These are phyloP conservation scores for Stictonetta naevosa DNA, from an alignment of 2,113 vertebrate species.

Conservation along the genomic window DNA sequence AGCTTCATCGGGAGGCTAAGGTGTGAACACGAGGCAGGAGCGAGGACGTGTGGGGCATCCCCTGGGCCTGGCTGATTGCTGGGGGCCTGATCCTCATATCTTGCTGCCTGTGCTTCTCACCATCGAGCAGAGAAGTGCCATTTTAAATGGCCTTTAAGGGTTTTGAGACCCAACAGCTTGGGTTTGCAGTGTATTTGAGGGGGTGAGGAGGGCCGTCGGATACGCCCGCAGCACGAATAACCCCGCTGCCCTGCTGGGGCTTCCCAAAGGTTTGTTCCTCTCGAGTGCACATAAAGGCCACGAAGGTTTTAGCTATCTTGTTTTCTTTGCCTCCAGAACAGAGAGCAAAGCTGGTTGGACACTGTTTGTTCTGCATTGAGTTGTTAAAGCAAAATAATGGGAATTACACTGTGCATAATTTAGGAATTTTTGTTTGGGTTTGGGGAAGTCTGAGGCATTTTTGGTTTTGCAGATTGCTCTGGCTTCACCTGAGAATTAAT, in stretches of 20 bases:
- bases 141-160: background rate
- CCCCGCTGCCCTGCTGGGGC: fast-evolving
- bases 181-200: background rate
- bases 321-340: background rate
- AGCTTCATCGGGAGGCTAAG: fast-evolving
- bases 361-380: background rate
- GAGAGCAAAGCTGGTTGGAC: background rate
- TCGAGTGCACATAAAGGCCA: background rate
- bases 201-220: background rate
- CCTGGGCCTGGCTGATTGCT: background rate
- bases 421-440: background rate
- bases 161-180: background rate
- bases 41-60: background rate
- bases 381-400: background rate
- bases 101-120: fast-evolving
- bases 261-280: background rate
- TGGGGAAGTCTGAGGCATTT: background rate
- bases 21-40: background rate
- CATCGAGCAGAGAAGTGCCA: too few relatives aligned
- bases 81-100: fast-evolving
- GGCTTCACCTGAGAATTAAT: background rate
- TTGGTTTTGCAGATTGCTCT: background rate
- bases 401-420: background rate
- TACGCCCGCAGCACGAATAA: background rate
- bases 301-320: background rate